Percentiles rank a stretch among this genome's conserved stretches.
These are phyloP conservation scores for Drosophila aldrichi DNA, from an alignment of 2,888 invertebrate genomes.

Conservation along the genomic window DNA sequence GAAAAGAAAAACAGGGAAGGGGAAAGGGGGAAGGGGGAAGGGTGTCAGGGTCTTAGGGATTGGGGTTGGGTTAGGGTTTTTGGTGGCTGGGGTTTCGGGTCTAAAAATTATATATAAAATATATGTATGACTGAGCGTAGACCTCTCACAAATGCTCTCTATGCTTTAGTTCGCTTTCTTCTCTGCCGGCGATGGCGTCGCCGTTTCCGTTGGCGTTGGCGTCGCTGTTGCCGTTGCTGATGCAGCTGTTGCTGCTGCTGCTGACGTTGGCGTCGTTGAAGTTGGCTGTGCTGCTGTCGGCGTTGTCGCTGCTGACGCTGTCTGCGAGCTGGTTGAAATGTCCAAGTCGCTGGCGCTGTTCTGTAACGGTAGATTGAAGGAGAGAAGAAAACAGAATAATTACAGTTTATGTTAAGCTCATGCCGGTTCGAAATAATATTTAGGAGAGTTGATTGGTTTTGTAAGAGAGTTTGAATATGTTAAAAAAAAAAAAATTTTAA, in stretches of 20 bases:
- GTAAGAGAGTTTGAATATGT: not conserved
- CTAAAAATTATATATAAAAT: conserved; percentile 24
- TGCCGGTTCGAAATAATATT: too few species aligned
- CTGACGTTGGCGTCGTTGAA: not conserved
- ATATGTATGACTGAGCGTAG: conserved; percentile 31
- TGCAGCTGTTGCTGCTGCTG: not conserved
- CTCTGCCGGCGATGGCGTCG: conserved; percentile 23
- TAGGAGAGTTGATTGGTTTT: not conserved
- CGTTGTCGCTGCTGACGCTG: conserved; percentile 1
- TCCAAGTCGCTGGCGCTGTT: conserved; percentile 81
- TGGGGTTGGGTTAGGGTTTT: too few species aligned
- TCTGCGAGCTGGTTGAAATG: conserved; percentile 34
- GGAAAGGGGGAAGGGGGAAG: too few species aligned
- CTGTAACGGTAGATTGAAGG: conserved; percentile 45
- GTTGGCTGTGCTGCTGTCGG: conserved; percentile 10
- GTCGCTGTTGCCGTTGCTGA: not conserved
- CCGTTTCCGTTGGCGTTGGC: not conserved
- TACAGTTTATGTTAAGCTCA: not conserved
- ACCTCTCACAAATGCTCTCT: conserved; percentile 50
- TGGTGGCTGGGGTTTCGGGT: not conserved
- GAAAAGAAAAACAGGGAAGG: not conserved
- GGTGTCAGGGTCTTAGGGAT: too few species aligned
- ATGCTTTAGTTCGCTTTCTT: conserved; percentile 58
- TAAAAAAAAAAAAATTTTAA: too few species aligned
- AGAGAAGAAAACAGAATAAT: not conserved